Evolutionary conservation across 1,140 invertebrate genomes (phyloP), one percentile per base, ranked within the genome.

Genomic region (Euschistus heros): DNA sequence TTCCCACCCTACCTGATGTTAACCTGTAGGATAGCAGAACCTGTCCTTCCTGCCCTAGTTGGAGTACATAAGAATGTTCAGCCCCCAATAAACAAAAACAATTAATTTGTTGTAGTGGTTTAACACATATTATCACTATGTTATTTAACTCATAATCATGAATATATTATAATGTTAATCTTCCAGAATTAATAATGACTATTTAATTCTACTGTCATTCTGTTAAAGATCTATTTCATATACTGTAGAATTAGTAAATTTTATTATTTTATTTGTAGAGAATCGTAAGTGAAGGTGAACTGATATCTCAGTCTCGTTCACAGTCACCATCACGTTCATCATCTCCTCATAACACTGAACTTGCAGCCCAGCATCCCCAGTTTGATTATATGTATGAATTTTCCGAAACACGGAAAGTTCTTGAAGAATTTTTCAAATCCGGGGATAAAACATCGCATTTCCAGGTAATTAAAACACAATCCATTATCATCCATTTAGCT

Each of bases 401-500:
- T 76, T 92, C 89, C 0, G 90, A 94, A 75, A 94, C 91, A 15
- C 79, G 89, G 60, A 92, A 92, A 79, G 91, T 93, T 33, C 77
- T 94, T 17, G 90, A 93, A 73, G 91, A 94, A 78, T 93, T 94
- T 77, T 94, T 92, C 76, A 89, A 89, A 75, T 88, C 88, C 73
- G 71, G 82, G 81, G 66, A 84, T 75, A 68, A 77, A 80, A 52
- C 72, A 68, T 30, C 77, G 74, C 67, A 76, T 62, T 71, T 71
- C 67, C 70, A 71, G 69, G 70, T 71, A 66, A 65, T 15, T 18
- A 4, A 37, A 37, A 37, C 10, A 13, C 10, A 10, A 37, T 37
- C 5, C 1, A 1, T 37, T 37, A 30, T 10, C 13, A 37, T 37
- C 8, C 7, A 37, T 37, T 6, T 37, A 37, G 10, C 13, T 37